Evolutionary conservation across 1,140 invertebrate species (phyloP), one percentile per base, ranked within the genome.

Genomic region (Platorchestia sp.): DNA sequence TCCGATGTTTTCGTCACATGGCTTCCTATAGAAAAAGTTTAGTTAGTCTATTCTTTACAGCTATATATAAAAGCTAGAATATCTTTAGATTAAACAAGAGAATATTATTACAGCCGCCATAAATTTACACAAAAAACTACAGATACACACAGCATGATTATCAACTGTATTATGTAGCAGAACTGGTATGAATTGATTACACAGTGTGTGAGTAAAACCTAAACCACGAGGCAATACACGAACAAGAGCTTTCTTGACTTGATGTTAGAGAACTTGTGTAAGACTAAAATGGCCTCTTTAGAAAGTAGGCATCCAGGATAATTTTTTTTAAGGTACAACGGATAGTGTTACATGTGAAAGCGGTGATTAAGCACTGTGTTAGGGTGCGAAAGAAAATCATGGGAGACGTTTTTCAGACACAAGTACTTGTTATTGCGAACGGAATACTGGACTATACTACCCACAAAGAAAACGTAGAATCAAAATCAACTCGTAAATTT

Each of bases 21-120:
- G 91, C 45, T 93, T 93, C 91, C 91, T 93, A 93, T 93, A 93
- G 91, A 93, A 93, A 51, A 93, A 93, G 91, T 93, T 93, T 93
- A 93, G 43, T 45, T 93, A 93, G 43, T 45, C 91, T 93, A 93
- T 93, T 44, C 91, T 93, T 45, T 93, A 93, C 91, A 93, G 91
- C 45, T 93, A 93, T 93, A 93, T 93, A 93, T 93, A 93, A 93
- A 93, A 93, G 91, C 91, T 93, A 93, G 45, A 93, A 93, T 93
- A 93, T 93, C 91, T 93, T 93, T 93, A 93, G 91, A 45, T 93
- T 47, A 93, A 93, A 93, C 91, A 93, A n/a, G 91, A 93, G 91
- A 36, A 93, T 93, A 93, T 93, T 93, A 93, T 93, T 93, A 93
- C 91, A 93, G 91, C 91, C 43, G 91, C 91, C 91, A 93, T 93